Percentiles rank a stretch among this genome's conserved stretches.
Evolutionary conservation across 2,113 vertebrate species (phyloP).

Genomic region (Pachycephala philippinensis): DNA sequence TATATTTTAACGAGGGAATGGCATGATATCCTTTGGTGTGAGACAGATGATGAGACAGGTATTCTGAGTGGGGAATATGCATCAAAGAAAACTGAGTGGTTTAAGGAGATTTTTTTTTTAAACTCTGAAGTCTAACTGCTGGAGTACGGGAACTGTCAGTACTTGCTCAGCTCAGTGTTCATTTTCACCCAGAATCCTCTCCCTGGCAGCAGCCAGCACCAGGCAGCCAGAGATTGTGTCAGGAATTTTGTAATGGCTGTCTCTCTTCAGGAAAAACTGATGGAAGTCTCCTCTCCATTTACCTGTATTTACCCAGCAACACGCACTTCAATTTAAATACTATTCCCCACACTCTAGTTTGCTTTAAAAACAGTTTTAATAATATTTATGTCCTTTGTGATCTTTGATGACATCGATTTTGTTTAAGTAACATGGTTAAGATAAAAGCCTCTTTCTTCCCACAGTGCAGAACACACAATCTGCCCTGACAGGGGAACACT

Average conservation of each 20-base stretch:
- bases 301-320: neutral
- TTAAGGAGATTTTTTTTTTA: neutral
- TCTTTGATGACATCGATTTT: neutral
- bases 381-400: neutral
- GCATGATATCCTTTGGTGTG: neutral
- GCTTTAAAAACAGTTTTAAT: neutral
- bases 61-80: neutral
- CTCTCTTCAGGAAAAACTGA: neutral
- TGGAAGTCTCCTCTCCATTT: neutral
- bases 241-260: neutral
- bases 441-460: neutral
- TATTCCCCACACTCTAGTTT: neutral
- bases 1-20: slow-evolving; percentile 19
- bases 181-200: neutral
- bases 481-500: neutral
- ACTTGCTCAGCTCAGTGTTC: neutral
- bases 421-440: neutral
- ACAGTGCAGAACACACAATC: neutral
- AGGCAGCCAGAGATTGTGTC: neutral
- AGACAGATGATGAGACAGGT: neutral
- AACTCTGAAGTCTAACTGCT: neutral
- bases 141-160: neutral
- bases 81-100: neutral
- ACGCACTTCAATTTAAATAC: neutral
- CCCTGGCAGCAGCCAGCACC: neutral